These are phyloP conservation scores for Tetragnatha versicolor DNA, from an alignment of 1,140 invertebrate genomes.

Conservation along the genomic window DNA sequence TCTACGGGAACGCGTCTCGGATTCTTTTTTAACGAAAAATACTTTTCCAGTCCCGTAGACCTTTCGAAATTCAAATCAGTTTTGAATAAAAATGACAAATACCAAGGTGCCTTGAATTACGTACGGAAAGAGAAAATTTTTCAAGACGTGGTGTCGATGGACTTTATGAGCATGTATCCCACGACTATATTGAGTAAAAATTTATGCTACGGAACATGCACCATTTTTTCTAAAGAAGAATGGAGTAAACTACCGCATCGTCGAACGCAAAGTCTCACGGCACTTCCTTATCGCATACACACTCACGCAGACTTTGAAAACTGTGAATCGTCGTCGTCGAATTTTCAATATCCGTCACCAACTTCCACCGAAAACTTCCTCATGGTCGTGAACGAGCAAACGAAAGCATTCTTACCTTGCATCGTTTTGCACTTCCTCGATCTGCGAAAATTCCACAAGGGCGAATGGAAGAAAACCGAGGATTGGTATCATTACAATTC, in stretches of 20 bases:
- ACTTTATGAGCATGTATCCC: slow-evolving; percentile 23
- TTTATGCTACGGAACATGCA: neutral
- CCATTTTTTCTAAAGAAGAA: neutral
- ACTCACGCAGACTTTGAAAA: neutral
- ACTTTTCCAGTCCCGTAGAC: neutral
- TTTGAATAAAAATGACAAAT: neutral
- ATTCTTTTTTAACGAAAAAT: neutral
- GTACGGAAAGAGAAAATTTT: neutral
- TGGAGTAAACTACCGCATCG: neutral
- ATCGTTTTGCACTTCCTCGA: neutral
- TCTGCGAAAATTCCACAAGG: neutral
- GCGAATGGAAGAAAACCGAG: neutral
- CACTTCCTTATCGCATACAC: neutral
- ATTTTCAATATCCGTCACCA: neutral
- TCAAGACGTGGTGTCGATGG: neutral
- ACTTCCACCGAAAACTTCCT: neutral
- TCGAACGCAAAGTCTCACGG: neutral
- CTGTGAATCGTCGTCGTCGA: neutral
- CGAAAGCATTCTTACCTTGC: neutral
- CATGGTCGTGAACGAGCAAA: neutral
- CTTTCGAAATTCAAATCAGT: neutral
- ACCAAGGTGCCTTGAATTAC: slow-evolving; percentile 17
- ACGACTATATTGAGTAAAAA: slow-evolving; percentile 12
- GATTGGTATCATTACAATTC: slow-evolving; percentile 15
- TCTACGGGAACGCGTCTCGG: slow-evolving; percentile 11